Percentiles rank a stretch among this genome's conserved stretches.
Evolutionary conservation across 2,113 vertebrate genomes (phyloP).

Genomic region (Tetrao urogallus): DNA sequence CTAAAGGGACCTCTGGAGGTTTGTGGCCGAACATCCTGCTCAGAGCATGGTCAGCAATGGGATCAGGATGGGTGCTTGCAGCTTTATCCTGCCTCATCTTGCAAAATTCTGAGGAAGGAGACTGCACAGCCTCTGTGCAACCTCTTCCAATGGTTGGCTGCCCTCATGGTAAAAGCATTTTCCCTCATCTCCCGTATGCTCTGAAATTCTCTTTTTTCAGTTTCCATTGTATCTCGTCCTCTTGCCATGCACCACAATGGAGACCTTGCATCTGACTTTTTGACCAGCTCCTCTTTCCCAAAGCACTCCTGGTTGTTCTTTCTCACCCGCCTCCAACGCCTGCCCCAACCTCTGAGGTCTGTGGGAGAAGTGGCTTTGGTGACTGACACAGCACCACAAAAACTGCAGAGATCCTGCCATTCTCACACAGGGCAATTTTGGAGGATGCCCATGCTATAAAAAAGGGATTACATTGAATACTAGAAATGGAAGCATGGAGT

Average conservation of each 20-base stretch:
- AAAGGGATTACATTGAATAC: not conserved
- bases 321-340: not conserved
- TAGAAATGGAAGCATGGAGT: not conserved
- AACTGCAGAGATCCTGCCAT: not conserved
- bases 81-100: not conserved
- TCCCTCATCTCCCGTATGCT: not conserved
- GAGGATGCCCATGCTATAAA: not conserved
- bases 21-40: not conserved
- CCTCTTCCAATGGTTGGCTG: not conserved
- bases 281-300: not conserved
- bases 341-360: not conserved
- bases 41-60: not conserved
- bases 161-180: not conserved
- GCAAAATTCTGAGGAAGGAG: not conserved
- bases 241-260: not conserved
- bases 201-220: not conserved
- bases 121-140: not conserved
- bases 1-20: not conserved
- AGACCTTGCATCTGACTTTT: not conserved
- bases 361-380: not conserved
- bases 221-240: not conserved
- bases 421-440: not conserved
- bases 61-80: not conserved
- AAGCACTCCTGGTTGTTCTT: not conserved
- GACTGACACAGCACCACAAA: not conserved